These are phyloP conservation scores for Prionailurus bengalensis DNA, from an alignment of 2,113 vertebrate species.

Conservation along the genomic window DNA sequence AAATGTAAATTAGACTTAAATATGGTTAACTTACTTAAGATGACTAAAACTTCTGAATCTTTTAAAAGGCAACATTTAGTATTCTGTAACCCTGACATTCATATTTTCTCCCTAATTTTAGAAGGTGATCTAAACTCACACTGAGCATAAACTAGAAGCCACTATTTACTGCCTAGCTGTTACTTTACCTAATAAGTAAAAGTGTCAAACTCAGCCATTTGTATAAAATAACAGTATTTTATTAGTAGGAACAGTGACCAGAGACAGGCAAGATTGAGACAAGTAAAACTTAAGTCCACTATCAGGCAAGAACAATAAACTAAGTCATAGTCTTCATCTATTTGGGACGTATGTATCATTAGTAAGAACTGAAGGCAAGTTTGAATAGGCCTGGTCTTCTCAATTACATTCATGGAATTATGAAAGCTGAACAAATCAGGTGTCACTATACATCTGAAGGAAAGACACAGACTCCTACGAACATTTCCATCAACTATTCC, in stretches of 20 bases:
- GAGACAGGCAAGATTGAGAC: background rate
- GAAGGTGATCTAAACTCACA: background rate
- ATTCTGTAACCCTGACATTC: background rate
- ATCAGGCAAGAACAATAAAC: background rate
- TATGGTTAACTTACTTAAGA: background rate
- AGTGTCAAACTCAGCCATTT: background rate
- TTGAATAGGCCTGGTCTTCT: background rate
- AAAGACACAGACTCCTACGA: background rate
- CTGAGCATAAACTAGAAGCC: background rate
- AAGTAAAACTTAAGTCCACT: background rate
- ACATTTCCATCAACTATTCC: background rate
- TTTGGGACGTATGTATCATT: background rate
- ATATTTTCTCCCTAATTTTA: background rate
- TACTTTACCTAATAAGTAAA: background rate
- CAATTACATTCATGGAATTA: background rate
- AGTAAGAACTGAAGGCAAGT: background rate
- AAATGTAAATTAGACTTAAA: constrained; percentile 5
- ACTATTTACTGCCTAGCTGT: background rate
- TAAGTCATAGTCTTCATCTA: background rate
- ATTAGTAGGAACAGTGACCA: constrained; percentile 15
- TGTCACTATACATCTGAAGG: background rate
- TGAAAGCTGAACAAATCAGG: background rate
- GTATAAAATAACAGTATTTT: background rate
- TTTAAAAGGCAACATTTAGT: background rate
- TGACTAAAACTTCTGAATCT: constrained; percentile 26